phyloP scores from a whole-genome alignment of 2,888 invertebrate genomes.

The Uloborus plumipes region DNA sequence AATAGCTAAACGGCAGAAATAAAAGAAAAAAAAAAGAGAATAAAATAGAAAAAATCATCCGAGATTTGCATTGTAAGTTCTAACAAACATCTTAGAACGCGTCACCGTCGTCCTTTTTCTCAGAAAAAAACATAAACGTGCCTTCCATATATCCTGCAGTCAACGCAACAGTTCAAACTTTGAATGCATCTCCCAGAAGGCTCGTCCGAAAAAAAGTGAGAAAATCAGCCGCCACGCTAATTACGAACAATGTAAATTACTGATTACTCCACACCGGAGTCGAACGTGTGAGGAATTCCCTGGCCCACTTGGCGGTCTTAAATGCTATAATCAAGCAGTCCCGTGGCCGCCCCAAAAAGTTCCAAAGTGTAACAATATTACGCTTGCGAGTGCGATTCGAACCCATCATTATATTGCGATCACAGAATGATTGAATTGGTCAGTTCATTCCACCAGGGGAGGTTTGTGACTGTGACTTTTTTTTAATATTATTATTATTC shows the following conservation, averaged over 20 bases:
- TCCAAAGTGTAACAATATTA: slow-evolving; percentile 12
- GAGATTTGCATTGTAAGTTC: no score
- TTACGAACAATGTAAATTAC: slow-evolving; percentile 6
- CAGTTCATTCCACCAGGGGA: slow-evolving; percentile 13
- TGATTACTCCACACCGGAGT: not conserved
- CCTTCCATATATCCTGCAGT: no score
- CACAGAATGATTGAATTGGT: not conserved
- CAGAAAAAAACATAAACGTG: no score
- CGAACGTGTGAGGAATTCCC: slow-evolving; percentile 12
- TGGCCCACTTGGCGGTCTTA: not conserved
- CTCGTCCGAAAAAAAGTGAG: not conserved
- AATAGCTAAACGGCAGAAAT: no score
- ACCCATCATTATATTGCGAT: slow-evolving; percentile 13
- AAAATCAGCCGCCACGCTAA: not conserved
- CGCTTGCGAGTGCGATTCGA: slow-evolving; percentile 9
- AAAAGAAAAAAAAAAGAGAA: no score
- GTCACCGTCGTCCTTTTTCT: no score
- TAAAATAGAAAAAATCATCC: no score
- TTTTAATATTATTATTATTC: no score
- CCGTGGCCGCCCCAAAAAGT: not conserved
- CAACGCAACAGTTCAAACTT: no score
- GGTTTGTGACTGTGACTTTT: not conserved
- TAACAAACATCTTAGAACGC: no score
- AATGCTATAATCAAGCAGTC: slow-evolving; percentile 19
- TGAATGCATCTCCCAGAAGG: no score